Conservation (phyloP, 2,888 invertebrate genomes). For the Netelia virgata region DNA sequence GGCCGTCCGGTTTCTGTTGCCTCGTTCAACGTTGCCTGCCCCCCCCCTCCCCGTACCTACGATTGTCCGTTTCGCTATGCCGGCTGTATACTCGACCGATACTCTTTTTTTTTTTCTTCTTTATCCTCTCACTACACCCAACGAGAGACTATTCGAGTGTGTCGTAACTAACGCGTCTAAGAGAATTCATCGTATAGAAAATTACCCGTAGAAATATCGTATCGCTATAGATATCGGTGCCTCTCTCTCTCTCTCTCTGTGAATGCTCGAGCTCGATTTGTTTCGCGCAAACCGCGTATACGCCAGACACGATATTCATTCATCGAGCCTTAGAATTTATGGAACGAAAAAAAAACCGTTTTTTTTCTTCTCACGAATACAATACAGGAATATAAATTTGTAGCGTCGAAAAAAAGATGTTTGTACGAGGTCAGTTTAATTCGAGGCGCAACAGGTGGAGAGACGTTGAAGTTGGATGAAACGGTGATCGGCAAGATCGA, state of each 20-base stretch:
- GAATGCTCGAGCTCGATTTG: conserved; percentile 21
- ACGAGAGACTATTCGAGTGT: conserved; percentile 25
- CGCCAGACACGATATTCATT: background rate
- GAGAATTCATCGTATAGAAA: conserved; percentile 49
- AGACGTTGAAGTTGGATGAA: conserved; percentile 33
- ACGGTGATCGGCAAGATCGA: conserved; percentile 42
- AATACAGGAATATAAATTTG: too few relatives aligned
- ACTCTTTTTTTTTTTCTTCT: conserved; percentile 23
- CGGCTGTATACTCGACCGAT: conserved; percentile 38
- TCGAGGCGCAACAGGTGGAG: conserved; percentile 44
- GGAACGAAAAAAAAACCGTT: background rate
- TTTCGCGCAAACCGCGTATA: background rate
- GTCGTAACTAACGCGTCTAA: conserved; percentile 43
- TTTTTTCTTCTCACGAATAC: background rate
- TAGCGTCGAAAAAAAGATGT: background rate
- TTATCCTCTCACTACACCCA: background rate
- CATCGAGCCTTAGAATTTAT: background rate
- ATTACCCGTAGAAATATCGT: conserved; percentile 26
- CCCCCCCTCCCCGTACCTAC: conserved; percentile 40
- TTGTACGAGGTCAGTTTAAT: conserved; percentile 6
- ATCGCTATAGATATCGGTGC: background rate
- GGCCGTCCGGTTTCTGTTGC: conserved; percentile 73
- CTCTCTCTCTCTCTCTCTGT: background rate
- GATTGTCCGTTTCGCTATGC: conserved; percentile 49
- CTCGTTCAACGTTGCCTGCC: conserved; percentile 53